Base-by-base conservation (phyloP, 2,113 vertebrate species). In the Caloenas nicobarica region DNA sequence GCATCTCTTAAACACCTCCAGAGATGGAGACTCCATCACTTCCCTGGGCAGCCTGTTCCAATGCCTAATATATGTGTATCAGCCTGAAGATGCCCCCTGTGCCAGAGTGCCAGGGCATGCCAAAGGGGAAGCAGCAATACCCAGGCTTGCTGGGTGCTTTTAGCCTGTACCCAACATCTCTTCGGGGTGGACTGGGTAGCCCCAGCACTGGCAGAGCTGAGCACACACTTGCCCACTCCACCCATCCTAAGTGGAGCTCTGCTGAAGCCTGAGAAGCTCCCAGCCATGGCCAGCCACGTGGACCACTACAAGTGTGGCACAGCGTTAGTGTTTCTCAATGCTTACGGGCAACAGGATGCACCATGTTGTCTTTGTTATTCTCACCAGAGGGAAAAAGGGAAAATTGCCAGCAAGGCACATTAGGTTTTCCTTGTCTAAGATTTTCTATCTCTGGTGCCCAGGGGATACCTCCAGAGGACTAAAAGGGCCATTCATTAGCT, bases 271-370 rank as follows among this genome's bases (percentile, higher is more conserved):
- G 9, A 88, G 72, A 61, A 89, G 28, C 57, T 95, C 51, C 62
- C 14, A 50, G 31, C 19, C 18, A 11, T 0, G 0, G 44, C 57
- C 14, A 50, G 31, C 19, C 18, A 11, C 0, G 0, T 3, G 13
- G 9, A 9, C 13, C 44, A 46, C 44, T 46, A 46, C 18, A 44
- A 44, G 44, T 44, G 6, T 31, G 46, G 23, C 3, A 14, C 33
- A 44, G 25, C 6, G 11, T 13, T 16, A 7, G 19, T 14, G 15
- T 62, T 62, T 44, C 60, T 29, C 71, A 61, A 0, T 3, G 54
- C 50, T 22, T 18, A 26, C 58, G 57, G 36, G 50, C 50, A 25
- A 36, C 4, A 50, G 33, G 29, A 74, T 17, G 22, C 58, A 66
- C 31, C 2, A 1, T 4, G 4, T 6, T 81, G 3, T 51, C 58